These are phyloP conservation scores for Pseudomyrmex gracilis DNA, from an alignment of 1,140 invertebrate genomes.

Conservation along the genomic window DNA sequence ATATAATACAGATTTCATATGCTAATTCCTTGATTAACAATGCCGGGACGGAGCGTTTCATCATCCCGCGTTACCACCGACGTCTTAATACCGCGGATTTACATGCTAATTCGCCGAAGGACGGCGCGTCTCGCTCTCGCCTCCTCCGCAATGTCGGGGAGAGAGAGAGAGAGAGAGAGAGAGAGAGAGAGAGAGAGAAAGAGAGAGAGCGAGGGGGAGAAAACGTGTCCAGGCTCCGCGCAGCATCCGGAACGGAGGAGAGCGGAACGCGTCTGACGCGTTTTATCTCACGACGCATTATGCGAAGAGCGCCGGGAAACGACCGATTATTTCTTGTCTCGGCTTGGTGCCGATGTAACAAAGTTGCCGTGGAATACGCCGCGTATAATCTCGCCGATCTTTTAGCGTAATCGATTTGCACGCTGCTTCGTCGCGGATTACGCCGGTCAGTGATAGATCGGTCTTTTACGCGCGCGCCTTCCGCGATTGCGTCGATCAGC, in stretches of 20 bases:
- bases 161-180: too few relatives aligned
- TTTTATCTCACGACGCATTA: conserved; percentile 66
- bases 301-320: conserved; percentile 26
- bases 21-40: conserved; percentile 83
- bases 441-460: conserved; percentile 48
- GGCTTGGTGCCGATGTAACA: conserved; percentile 44
- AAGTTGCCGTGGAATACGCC: conserved; percentile 46
- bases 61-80: conserved; percentile 75
- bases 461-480: conserved; percentile 24
- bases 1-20: conserved; percentile 82
- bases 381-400: conserved; percentile 51
- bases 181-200: too few relatives aligned
- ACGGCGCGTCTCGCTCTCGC: conserved; percentile 40
- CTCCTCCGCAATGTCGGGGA: neutral
- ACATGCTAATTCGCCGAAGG: conserved; percentile 73
- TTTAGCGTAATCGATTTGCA: conserved; percentile 62
- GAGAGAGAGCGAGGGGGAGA: too few relatives aligned
- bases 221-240: conserved; percentile 27
- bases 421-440: conserved; percentile 57
- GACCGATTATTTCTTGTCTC: conserved; percentile 46
- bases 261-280: conserved; percentile 47
- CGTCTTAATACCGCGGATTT: conserved; percentile 77
- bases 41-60: conserved; percentile 76
- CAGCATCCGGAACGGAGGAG: conserved; percentile 51
- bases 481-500: neutral